phyloP scores from a whole-genome alignment of 2,888 invertebrate genomes.

The Polydrusus tereticollis region DNA sequence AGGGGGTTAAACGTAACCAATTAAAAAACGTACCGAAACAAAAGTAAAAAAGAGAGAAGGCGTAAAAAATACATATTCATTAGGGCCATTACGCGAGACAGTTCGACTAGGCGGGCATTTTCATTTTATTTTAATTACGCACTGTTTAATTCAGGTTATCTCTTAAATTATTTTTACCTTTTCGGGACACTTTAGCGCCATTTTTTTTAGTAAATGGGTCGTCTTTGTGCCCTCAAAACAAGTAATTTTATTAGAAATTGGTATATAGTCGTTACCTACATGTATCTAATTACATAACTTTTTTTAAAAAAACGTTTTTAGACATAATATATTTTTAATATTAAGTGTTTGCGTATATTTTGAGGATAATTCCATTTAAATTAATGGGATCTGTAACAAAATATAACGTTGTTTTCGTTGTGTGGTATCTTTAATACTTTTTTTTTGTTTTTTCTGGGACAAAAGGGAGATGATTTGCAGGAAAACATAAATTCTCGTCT shows the following conservation, averaged over 20 bases:
- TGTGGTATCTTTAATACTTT: neutral
- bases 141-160: slow-evolving; percentile 13
- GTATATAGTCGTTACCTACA: too few species aligned
- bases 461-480: neutral
- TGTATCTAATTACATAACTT: too few species aligned
- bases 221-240: neutral
- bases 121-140: slow-evolving; percentile 25
- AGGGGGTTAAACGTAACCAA: neutral
- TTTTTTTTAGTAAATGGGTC: neutral
- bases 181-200: neutral
- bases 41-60: neutral
- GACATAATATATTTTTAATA: too few species aligned
- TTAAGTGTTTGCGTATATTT: too few species aligned
- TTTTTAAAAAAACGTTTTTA: too few species aligned
- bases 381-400: too few species aligned
- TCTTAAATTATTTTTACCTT: slow-evolving; percentile 19
- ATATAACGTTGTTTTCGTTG: too few species aligned
- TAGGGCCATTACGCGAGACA: neutral
- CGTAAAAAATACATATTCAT: neutral
- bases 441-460: neutral
- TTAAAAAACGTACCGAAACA: neutral
- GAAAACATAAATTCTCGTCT: neutral
- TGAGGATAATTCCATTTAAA: too few species aligned
- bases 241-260: too few species aligned
- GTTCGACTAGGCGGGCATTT: neutral